Percentiles rank a stretch among this genome's conserved stretches.
Evolutionary conservation across 2,888 invertebrate species (phyloP).

Genomic region (Morpho achilles): DNA sequence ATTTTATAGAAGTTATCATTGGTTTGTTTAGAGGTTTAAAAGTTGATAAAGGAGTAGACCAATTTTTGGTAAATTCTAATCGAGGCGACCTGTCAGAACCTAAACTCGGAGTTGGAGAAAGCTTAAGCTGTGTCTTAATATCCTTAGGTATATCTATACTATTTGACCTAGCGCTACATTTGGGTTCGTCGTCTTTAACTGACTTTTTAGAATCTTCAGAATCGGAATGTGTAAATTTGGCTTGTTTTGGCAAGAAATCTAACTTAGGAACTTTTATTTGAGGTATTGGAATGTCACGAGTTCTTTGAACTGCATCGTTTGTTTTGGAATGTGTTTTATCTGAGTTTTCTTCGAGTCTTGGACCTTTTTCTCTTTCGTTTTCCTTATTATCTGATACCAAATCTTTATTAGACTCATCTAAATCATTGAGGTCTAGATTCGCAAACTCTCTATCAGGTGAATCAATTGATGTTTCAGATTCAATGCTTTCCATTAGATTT

Average conservation of each 20-base stretch:
- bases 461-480: slow-evolving; percentile 73
- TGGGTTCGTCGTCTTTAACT: slow-evolving; percentile 42
- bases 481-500: slow-evolving; percentile 74
- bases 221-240: slow-evolving; percentile 45
- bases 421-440: slow-evolving; percentile 63
- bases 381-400: slow-evolving; percentile 44
- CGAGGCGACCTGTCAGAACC: slow-evolving; percentile 55
- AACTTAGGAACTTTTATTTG: slow-evolving; percentile 65
- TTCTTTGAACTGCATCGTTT: slow-evolving; percentile 37
- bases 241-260: slow-evolving; percentile 48
- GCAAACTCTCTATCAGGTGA: slow-evolving; percentile 71
- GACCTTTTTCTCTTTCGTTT: slow-evolving; percentile 43
- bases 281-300: slow-evolving; percentile 48
- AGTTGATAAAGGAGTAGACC: slow-evolving; percentile 56
- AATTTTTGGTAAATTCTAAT: slow-evolving; percentile 55
- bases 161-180: slow-evolving; percentile 38
- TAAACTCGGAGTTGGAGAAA: slow-evolving; percentile 56
- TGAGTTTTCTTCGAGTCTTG: slow-evolving; percentile 48
- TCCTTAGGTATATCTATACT: slow-evolving; percentile 46
- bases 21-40: slow-evolving; percentile 57
- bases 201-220: slow-evolving; percentile 57
- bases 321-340: slow-evolving; percentile 47
- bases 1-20: slow-evolving; percentile 45
- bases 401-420: slow-evolving; percentile 56
- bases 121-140: slow-evolving; percentile 44